phyloP scores from a whole-genome alignment of 2,797 vertebrate genomes.

The Acomys russatus region DNA sequence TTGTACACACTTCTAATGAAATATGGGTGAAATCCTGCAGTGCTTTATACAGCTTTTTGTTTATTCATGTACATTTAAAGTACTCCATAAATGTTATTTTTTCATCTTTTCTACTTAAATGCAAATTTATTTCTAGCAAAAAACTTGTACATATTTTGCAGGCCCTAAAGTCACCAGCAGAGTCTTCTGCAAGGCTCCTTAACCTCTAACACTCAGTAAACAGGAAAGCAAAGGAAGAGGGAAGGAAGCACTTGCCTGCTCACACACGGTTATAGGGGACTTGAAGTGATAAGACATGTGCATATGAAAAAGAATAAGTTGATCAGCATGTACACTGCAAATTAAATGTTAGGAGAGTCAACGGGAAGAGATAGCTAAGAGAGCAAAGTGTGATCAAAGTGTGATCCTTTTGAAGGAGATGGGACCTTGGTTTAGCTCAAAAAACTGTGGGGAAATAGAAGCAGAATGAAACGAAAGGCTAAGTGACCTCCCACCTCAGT shows the following conservation, averaged over 20 bases:
- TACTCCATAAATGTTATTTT: background rate
- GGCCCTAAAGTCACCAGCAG: background rate
- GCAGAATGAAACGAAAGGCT: background rate
- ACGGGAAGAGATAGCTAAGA: background rate
- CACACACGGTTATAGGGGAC: background rate
- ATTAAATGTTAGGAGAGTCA: background rate
- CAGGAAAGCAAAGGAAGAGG: background rate
- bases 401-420: background rate
- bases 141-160: background rate
- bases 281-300: background rate
- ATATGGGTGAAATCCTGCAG: background rate
- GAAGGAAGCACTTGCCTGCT: background rate
- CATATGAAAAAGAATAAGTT: background rate
- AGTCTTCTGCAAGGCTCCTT: background rate
- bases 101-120: background rate
- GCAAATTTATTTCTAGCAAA: constrained; percentile 18
- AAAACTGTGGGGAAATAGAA: background rate
- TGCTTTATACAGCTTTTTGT: background rate
- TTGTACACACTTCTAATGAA: background rate
- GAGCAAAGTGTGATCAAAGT: background rate
- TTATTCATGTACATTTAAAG: background rate
- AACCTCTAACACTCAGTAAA: constrained; percentile 13
- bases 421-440: background rate
- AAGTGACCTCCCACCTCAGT: background rate
- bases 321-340: background rate